A percentile compares a stretch with the other conserved stretches of the same genome.
Evolutionary conservation across 92 coral and sea anemone species (phyloP).

Genomic region (Metridium senile): DNA sequence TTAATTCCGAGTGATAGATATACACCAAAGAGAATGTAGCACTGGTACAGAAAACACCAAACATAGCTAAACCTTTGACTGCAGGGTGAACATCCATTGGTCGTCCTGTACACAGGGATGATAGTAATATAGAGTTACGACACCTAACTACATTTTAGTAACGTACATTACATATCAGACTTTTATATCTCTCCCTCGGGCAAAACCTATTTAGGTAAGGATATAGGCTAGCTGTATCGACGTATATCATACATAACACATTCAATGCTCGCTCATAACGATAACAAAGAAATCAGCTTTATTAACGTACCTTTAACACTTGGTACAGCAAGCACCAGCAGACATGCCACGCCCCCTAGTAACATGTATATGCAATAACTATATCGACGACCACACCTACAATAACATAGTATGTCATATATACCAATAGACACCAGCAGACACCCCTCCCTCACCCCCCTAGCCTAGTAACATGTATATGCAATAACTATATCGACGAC

Average conservation of each 20-base stretch:
- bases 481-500: too few relatives aligned
- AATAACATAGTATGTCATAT: background rate
- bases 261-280: background rate
- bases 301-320: background rate
- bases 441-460: too few relatives aligned
- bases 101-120: constrained; percentile 6
- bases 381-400: constrained; percentile 37
- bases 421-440: background rate
- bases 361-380: constrained; percentile 34
- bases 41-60: constrained; percentile 23
- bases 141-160: background rate
- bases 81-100: constrained; percentile 22
- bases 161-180: background rate
- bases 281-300: too few relatives aligned
- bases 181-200: too few relatives aligned
- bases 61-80: constrained; percentile 22
- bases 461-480: too few relatives aligned
- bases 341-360: constrained; percentile 38
- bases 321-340: constrained; percentile 36
- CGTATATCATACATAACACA: background rate
- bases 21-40: constrained; percentile 42
- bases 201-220: too few relatives aligned
- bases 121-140: background rate
- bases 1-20: constrained; percentile 32
- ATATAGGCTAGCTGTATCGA: background rate